Evolutionary conservation across 2,113 vertebrate species (phyloP).

Genomic region (Dipodomys merriami): DNA sequence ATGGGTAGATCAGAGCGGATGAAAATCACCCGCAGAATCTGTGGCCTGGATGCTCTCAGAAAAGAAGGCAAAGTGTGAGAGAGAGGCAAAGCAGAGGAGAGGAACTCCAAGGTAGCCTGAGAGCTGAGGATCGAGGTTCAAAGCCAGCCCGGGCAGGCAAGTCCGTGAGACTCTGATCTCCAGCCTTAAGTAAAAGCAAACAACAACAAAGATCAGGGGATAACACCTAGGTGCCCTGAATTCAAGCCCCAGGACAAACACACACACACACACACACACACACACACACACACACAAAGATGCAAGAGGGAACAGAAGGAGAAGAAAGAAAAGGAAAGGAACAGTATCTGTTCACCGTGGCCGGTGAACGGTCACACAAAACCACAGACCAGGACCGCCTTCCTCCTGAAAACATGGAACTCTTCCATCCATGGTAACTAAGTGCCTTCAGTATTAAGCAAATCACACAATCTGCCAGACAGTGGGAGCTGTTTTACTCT

Average conservation of each 20-base stretch:
- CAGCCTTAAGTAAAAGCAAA: too few relatives aligned
- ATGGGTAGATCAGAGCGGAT: slow-evolving; percentile 35
- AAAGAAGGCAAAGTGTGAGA: neutral
- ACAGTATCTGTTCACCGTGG: accelerated
- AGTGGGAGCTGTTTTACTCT: neutral
- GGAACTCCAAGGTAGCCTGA: too few relatives aligned
- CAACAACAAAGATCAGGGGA: too few relatives aligned
- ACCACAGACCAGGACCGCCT: neutral
- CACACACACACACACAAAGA: neutral
- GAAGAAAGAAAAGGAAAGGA: neutral
- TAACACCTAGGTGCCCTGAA: too few relatives aligned
- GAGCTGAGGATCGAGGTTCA: too few relatives aligned
- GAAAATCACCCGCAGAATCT: neutral
- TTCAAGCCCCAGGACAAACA: too few relatives aligned
- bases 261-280: too few relatives aligned
- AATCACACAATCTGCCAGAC: neutral
- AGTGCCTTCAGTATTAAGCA: slow-evolving; percentile 47
- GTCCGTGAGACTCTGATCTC: too few relatives aligned
- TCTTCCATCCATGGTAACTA: neutral
- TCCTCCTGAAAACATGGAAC: neutral
- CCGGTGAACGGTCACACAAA: accelerated
- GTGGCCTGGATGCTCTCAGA: too few relatives aligned
- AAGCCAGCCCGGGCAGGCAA: too few relatives aligned
- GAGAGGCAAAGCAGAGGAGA: neutral
- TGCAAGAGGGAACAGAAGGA: neutral